Conservation (phyloP, 2,888 invertebrate genomes). For the Microctonus hyperodae region DNA sequence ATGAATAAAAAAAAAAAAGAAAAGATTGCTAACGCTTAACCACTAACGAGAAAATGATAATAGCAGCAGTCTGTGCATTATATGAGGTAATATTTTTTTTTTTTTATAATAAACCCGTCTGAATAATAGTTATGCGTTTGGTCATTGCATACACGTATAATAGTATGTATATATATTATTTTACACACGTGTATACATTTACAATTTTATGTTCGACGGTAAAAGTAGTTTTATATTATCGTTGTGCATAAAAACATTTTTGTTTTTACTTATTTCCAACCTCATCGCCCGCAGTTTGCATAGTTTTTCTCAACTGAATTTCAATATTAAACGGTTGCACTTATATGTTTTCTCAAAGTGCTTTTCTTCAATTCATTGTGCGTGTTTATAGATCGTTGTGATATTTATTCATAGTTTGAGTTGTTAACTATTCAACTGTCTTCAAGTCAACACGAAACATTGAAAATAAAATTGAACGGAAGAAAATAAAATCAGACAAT, state of each 20-base stretch:
- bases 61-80: neutral
- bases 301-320: neutral
- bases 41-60: constrained; percentile 2
- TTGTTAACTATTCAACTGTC: too few species aligned
- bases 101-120: neutral
- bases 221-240: neutral
- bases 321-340: neutral
- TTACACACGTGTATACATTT: neutral
- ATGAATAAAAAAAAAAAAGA: neutral
- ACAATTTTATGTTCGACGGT: neutral
- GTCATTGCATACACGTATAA: too few species aligned
- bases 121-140: neutral
- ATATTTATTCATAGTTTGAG: too few species aligned
- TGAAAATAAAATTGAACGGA: too few species aligned
- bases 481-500: too few species aligned
- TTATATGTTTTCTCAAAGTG: too few species aligned
- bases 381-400: too few species aligned
- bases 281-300: neutral
- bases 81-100: neutral
- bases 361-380: too few species aligned
- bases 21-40: neutral
- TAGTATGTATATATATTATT: neutral
- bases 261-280: neutral
- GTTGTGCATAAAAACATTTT: neutral
- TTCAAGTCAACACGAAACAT: too few species aligned